These are phyloP conservation scores for Atherix ibis DNA, from an alignment of 2,888 invertebrate genomes.

Conservation along the genomic window DNA sequence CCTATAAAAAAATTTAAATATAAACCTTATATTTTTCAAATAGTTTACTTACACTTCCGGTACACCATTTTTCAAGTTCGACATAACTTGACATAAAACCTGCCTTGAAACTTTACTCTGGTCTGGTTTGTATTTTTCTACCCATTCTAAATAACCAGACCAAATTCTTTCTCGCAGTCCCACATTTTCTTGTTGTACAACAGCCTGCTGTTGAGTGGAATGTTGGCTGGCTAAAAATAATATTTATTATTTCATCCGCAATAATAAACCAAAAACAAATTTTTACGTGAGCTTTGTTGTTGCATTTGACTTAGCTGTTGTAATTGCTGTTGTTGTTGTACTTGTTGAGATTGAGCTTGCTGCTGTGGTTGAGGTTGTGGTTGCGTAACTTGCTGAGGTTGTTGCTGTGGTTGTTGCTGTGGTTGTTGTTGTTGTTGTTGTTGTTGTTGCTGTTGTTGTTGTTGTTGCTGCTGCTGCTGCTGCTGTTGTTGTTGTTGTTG, in stretches of 20 bases:
- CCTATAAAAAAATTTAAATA: constrained; percentile 33
- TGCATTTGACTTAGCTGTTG: constrained; percentile 16
- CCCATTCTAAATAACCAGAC: constrained; percentile 82
- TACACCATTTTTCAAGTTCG: constrained; percentile 61
- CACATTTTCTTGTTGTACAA: constrained; percentile 13
- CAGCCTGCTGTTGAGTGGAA: constrained; percentile 8
- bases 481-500: no score
- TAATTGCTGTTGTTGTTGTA: constrained; percentile 16
- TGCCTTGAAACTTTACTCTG: constrained; percentile 59
- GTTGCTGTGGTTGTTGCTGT: no score
- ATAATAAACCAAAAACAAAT: no score
- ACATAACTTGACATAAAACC: constrained; percentile 61
- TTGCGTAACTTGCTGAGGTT: no score
- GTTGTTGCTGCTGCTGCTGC: no score
- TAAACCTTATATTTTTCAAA: no score
- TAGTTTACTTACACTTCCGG: constrained; percentile 53
- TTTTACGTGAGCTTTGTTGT: no score
- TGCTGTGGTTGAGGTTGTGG: constrained; percentile 19
- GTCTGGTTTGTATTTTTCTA: constrained; percentile 76
- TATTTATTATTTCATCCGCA: no score
- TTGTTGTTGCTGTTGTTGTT: no score
- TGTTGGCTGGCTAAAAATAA: constrained; percentile 11
- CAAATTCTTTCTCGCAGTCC: constrained; percentile 39
- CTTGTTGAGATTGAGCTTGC: constrained; percentile 22
- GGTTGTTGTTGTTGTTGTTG: no score